Evolutionary conservation across 2,797 vertebrate species (phyloP).

Genomic region (Adrianichthys oophorus): DNA sequence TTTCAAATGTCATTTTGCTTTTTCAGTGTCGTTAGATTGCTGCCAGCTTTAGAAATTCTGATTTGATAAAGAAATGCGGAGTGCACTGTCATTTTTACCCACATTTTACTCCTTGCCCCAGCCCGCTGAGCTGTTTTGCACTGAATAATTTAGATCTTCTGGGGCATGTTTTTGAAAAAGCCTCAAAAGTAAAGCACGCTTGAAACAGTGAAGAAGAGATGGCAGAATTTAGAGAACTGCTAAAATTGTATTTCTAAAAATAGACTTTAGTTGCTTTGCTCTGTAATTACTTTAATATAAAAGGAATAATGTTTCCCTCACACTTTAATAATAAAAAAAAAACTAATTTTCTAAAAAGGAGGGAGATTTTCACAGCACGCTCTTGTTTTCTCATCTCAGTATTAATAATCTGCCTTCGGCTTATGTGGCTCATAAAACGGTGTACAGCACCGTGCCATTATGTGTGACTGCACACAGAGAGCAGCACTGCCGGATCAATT

Average conservation of each 20-base stretch:
- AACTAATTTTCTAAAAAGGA: conserved; percentile 8
- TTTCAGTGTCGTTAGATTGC: conserved; percentile 4
- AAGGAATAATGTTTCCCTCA: not conserved
- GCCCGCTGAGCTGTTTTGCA: conserved; percentile 21
- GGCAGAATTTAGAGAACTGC: conserved; percentile 6
- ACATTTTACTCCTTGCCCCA: conserved; percentile 32
- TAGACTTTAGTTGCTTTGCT: not conserved
- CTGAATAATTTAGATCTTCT: conserved; percentile 44
- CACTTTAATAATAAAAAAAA: conserved; percentile 1
- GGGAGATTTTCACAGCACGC: conserved; percentile 25
- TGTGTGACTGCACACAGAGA: conserved; percentile 45
- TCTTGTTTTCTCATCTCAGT: conserved; percentile 27
- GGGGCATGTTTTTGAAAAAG: conserved; percentile 13
- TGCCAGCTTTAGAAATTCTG: conserved; percentile 13
- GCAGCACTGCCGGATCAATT: conserved; percentile 61
- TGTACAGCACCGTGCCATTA: conserved; percentile 27
- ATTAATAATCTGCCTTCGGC: conserved; percentile 47
- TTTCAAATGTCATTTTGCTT: conserved; percentile 10
- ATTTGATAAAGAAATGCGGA: conserved; percentile 6
- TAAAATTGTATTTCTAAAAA: not conserved
- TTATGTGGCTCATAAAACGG: conserved; percentile 40
- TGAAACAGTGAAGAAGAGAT: conserved; percentile 1
- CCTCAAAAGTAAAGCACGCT: conserved; percentile 4
- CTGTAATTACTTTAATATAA: not conserved
- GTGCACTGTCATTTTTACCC: conserved; percentile 18